A percentile compares a stretch with the other conserved stretches of the same genome.
phyloP scores from a whole-genome alignment of 2,113 vertebrate genomes.

The Castor canadensis region DNA sequence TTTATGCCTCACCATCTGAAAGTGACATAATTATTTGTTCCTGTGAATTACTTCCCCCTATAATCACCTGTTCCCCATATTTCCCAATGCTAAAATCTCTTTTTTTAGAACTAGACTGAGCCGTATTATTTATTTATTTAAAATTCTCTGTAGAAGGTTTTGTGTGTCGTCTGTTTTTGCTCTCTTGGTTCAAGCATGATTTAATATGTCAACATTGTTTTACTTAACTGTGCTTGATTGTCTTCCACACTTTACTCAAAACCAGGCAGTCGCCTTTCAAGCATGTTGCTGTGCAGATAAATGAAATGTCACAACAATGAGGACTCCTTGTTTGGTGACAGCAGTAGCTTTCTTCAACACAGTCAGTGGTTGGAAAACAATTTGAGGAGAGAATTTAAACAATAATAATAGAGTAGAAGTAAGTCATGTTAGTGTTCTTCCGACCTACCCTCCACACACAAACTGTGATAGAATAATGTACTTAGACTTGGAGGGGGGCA shows the following conservation, averaged over 20 bases:
- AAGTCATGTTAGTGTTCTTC: not conserved
- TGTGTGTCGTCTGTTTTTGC: constrained; percentile 81
- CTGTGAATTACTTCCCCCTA: not conserved
- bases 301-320: constrained; percentile 80
- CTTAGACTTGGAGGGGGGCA: not conserved
- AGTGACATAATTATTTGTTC: not conserved
- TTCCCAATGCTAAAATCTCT: constrained; percentile 60
- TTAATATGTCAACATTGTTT: constrained; percentile 88
- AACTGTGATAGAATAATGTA: not conserved
- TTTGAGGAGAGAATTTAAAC: not conserved
- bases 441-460: not conserved
- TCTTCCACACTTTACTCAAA: constrained; percentile 84
- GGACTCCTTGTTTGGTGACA: constrained; percentile 78
- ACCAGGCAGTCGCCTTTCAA: constrained; percentile 75
- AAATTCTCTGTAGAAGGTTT: constrained; percentile 67
- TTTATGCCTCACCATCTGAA: not conserved
- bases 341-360: constrained; percentile 70
- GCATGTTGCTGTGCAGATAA: constrained; percentile 75
- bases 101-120: constrained; percentile 24
- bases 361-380: not conserved
- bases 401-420: not conserved
- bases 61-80: not conserved
- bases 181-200: constrained; percentile 87
- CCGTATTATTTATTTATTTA: constrained; percentile 84
- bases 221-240: constrained; percentile 84